phyloP scores from a whole-genome alignment of 1,140 invertebrate genomes.

The Colletes gigas region DNA sequence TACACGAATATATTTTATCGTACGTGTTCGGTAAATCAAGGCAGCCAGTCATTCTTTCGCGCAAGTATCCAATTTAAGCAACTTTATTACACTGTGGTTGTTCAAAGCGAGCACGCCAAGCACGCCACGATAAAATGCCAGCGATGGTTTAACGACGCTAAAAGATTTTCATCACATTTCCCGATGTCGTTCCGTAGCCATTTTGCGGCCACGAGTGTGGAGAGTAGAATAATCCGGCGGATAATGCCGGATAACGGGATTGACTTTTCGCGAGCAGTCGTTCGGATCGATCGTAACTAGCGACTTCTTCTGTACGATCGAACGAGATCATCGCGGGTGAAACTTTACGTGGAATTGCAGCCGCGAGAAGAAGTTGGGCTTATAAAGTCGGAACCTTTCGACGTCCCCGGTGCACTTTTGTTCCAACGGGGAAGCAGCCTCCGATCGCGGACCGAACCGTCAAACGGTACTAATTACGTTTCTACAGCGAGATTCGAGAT shows the following conservation, averaged over 20 bases:
- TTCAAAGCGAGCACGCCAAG: no score
- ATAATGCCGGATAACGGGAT: conserved; percentile 36
- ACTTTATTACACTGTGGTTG: no score
- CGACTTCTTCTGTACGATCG: conserved; percentile 17
- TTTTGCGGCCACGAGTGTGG: background rate
- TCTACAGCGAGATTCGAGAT: background rate
- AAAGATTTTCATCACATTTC: conserved; percentile 26
- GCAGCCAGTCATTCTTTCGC: no score
- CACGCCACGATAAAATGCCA: background rate
- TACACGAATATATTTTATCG: no score
- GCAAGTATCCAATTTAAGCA: no score
- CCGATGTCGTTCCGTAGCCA: background rate
- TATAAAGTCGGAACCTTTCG: background rate
- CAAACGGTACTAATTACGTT: conserved; percentile 23
- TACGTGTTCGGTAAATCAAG: no score
- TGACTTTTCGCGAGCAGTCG: conserved; percentile 25
- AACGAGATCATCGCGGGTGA: conserved; percentile 40
- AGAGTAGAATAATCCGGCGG: conserved; percentile 34
- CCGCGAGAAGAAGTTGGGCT: background rate
- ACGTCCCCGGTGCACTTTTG: background rate
- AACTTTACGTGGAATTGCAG: conserved; percentile 3
- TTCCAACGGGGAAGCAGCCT: background rate
- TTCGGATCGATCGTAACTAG: conserved; percentile 41
- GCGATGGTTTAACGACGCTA: conserved; percentile 5
- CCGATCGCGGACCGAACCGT: background rate